A percentile compares a stretch with the other conserved stretches of the same genome.
Evolutionary conservation across 1,140 invertebrate species (phyloP).

Genomic region (Ephestia elutella): DNA sequence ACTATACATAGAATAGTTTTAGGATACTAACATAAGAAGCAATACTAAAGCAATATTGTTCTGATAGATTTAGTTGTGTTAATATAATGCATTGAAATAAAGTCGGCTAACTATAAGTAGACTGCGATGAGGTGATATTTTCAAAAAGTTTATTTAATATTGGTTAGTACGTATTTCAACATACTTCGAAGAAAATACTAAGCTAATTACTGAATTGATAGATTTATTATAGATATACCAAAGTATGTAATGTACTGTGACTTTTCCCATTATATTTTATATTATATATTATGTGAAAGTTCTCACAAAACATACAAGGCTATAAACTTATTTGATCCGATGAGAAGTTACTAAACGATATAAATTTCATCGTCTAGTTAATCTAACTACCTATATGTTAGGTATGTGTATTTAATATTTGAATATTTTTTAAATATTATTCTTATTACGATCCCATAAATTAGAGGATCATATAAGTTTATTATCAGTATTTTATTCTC

Average conservation of each 20-base stretch:
- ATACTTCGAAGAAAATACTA: not conserved
- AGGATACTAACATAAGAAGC: slow-evolving; percentile 24
- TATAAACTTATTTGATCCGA: too few species aligned
- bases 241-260: not conserved
- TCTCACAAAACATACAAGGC: too few species aligned
- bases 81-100: slow-evolving; percentile 16
- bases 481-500: not conserved
- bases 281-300: too few species aligned
- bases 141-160: not conserved
- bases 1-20: slow-evolving; percentile 7
- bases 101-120: slow-evolving; percentile 28
- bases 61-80: slow-evolving; percentile 26
- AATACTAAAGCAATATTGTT: slow-evolving; percentile 36
- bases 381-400: too few species aligned
- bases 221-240: not conserved
- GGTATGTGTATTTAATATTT: too few species aligned
- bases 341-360: too few species aligned
- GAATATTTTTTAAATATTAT: too few species aligned
- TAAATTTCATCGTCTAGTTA: too few species aligned
- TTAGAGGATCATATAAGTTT: not conserved
- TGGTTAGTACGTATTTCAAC: not conserved
- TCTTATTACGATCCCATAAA: not conserved
- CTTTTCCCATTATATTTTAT: not conserved
- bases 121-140: slow-evolving; percentile 31
- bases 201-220: not conserved